Base-by-base conservation (phyloP, 2,888 invertebrate species). In the Troilus luridus region DNA sequence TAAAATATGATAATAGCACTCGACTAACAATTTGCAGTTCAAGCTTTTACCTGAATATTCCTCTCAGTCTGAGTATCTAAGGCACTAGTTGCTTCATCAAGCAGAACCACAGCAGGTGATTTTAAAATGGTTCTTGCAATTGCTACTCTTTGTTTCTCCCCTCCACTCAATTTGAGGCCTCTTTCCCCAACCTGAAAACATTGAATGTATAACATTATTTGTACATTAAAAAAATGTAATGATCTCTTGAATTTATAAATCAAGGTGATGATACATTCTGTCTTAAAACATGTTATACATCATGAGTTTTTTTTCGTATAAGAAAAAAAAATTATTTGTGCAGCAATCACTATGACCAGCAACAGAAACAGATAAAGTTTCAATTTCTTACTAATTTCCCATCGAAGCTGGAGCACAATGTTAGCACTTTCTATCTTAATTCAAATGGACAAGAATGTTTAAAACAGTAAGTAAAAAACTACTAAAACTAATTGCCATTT, bases 61-160 rank as follows among this genome's bases (percentile, higher is more conserved):
- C 98, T 95, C 94, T 99, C 99, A 0, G 99, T 99, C 93, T 98
- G 96, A 0, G 99, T 99, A 94, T 99, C 99, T 64, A 99, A 95
- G 0, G 99, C 98, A 91, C 98, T 98, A 0, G 98, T 98, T 3
- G 98, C 99, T 95, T 99, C 99, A 94, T 99, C 99, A 14, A 99
- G 94, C 8, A 99, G 95, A 17, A 99, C 97, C 92, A 99, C 97
- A 67, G 96, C 96, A 0, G 99, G 99, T 7, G 98, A 96, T 94
- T 99, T 99, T 56, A 99, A 95, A 56, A 99, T 95, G 0, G 99
- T 99, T 92, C 99, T 95, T 0, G 99, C 99, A 92, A 99, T 99
- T 0, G 99, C 99, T 91, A 99, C 98, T 93, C 99, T 95, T 94
- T 99, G 99, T 93, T 99, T 99, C 94, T 99, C 99, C 3, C 99